Base-by-base conservation (phyloP, 1,140 invertebrate species). In the Lanistes nyassanus region DNA sequence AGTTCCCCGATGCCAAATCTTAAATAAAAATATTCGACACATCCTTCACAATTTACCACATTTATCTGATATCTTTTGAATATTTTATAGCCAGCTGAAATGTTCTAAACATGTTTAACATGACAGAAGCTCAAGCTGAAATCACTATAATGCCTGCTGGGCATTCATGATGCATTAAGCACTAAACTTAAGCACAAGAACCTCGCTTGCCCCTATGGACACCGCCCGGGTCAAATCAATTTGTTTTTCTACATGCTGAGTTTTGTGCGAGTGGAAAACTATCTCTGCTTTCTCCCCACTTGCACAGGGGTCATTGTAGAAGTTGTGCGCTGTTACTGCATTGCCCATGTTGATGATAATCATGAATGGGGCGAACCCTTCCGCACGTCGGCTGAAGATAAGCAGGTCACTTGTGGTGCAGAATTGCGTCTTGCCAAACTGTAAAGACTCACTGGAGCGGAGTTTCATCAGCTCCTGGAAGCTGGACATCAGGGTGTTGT, bases 341-440 rank as follows among this genome's bases (percentile, higher is more conserved):
- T 16, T 53, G 21, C 86, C 87, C 7, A 84, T 74, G 79, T 89
- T 89, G 47, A 87, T 78, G 26, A 81, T 81, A 0, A 87, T 82
- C 65, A 89, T 70, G 65, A 80, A 88, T 36, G 83, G 80, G 4
- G 82, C 79, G 78, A 87, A 87, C 31, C 88, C 85, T 29, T 81
- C 75, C 7, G 87, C 87, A 69, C 87, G 82, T 19, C 86, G 82
- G 21, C 83, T 81, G 58, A 85, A 87, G 64, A 80, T 82, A n/a
- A 88, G 68, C 29, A 88, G 56, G 60, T 83, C 72, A 2, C 77
- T 73, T 82, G 16, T 70, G 39, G 76, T 53, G 66, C 64, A 78
- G 83, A 87, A 80, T 34, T 78, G 71, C 23, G 86, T 76, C 11
- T 79, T 65, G 11, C 90, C 90, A 81, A 84, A 89, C 73, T 84